phyloP scores from a whole-genome alignment of 2,888 invertebrate species.

The Eristalis arbustorum region DNA sequence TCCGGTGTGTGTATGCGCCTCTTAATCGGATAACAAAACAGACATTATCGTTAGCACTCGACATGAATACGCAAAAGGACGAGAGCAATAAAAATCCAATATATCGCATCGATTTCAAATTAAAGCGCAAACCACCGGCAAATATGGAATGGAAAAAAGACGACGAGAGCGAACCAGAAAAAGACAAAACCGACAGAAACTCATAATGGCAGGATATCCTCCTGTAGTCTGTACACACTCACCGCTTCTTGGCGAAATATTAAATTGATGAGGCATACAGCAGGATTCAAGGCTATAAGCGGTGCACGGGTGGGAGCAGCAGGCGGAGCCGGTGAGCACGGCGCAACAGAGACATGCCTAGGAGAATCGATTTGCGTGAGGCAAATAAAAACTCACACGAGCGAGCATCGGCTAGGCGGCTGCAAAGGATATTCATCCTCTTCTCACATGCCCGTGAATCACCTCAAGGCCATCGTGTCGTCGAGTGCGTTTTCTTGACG shows the following conservation, averaged over 20 bases:
- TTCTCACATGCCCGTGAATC: not conserved
- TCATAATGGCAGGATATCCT: slow-evolving; percentile 19
- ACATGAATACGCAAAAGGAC: slow-evolving; percentile 18
- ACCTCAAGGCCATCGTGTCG: not conserved
- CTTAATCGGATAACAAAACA: slow-evolving; percentile 31
- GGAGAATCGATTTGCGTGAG: slow-evolving; percentile 20
- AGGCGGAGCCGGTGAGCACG: not conserved
- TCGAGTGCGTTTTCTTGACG: not conserved
- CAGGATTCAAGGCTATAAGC: slow-evolving; percentile 12
- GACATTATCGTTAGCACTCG: slow-evolving; percentile 28
- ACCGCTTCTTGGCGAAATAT: slow-evolving; percentile 24
- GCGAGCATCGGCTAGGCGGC: not conserved
- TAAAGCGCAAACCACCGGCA: slow-evolving; percentile 19
- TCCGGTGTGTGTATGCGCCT: not conserved
- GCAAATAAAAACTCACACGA: slow-evolving; percentile 2
- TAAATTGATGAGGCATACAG: slow-evolving; percentile 40
- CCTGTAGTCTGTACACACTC: not conserved
- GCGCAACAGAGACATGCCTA: not conserved
- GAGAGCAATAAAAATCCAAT: slow-evolving; percentile 21
- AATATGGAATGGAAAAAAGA: not conserved
- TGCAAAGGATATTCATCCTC: not conserved
- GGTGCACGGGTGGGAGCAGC: not conserved
- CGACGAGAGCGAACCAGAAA: not conserved
- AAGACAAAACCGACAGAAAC: not conserved
- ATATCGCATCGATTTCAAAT: slow-evolving; percentile 58